Conservation (phyloP, 2,113 vertebrate species). For the Plecotus auritus region DNA sequence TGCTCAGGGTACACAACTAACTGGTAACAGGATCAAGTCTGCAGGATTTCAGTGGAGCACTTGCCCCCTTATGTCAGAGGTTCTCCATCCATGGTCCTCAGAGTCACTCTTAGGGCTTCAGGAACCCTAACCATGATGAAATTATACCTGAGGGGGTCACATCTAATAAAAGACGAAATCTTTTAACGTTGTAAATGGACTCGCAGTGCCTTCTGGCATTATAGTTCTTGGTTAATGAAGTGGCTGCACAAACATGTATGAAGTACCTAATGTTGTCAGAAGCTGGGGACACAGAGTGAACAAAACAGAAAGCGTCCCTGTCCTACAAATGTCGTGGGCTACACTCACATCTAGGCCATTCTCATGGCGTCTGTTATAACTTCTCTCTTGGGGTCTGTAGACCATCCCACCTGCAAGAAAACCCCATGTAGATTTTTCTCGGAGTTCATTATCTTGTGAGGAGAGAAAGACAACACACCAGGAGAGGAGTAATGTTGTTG, state of each 20-base stretch:
- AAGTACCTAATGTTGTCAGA: neutral
- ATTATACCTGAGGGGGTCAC: neutral
- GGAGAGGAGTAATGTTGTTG: fast-evolving
- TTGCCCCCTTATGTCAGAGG: fast-evolving
- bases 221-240: neutral
- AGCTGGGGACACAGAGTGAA: neutral
- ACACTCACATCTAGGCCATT: too few species aligned
- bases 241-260: neutral
- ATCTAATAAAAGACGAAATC: neutral
- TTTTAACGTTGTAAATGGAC: neutral
- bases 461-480: neutral
- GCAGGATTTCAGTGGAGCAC: fast-evolving
- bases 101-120: neutral
- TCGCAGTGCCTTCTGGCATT: neutral
- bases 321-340: neutral
- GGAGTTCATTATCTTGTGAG: neutral
- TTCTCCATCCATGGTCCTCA: neutral
- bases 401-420: too few species aligned
- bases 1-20: fast-evolving
- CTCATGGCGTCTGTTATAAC: too few species aligned
- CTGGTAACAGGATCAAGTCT: too few species aligned
- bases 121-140: neutral
- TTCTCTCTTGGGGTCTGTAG: too few species aligned
- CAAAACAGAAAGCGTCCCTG: neutral
- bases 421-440: too few species aligned